phyloP scores from a whole-genome alignment of 2,888 invertebrate genomes.

The Gnatocerus cornutus region DNA sequence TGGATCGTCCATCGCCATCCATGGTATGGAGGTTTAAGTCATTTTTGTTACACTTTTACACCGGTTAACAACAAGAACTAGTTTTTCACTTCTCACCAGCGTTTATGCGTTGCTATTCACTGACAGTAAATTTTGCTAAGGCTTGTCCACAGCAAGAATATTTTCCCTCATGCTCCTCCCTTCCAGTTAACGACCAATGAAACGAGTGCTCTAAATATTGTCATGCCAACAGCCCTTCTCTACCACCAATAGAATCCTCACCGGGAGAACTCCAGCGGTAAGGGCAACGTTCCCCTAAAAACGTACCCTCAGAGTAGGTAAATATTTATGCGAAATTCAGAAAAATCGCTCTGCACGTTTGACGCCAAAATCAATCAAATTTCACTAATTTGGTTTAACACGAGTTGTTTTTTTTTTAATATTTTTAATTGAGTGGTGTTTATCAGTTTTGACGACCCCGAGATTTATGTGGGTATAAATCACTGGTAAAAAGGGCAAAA shows the following conservation, averaged over 20 bases:
- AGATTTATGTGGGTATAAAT: slow-evolving; percentile 38
- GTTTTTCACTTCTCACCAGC: slow-evolving; percentile 35
- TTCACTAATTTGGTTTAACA: not conserved
- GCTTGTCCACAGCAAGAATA: slow-evolving; percentile 39
- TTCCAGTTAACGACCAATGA: slow-evolving; percentile 54
- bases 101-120: slow-evolving; percentile 26
- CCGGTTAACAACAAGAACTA: not conserved
- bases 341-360: not conserved
- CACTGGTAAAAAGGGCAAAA: slow-evolving; percentile 26
- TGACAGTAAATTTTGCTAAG: slow-evolving; percentile 43
- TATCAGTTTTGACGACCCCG: not conserved
- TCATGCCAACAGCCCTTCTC: slow-evolving; percentile 61
- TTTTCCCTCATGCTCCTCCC: slow-evolving; percentile 49
- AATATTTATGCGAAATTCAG: not conserved
- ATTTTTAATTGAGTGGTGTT: slow-evolving; percentile 2
- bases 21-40: slow-evolving; percentile 50
- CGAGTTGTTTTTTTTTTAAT: not conserved
- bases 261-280: slow-evolving; percentile 14
- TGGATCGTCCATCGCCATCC: slow-evolving; percentile 65
- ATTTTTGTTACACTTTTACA: slow-evolving; percentile 15
- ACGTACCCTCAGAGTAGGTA: not conserved
- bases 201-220: slow-evolving; percentile 50
- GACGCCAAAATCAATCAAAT: too few species aligned
- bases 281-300: slow-evolving; percentile 22
- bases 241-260: slow-evolving; percentile 56